These are phyloP conservation scores for Eristalis tenax DNA, from an alignment of 2,888 invertebrate species.

Conservation along the genomic window DNA sequence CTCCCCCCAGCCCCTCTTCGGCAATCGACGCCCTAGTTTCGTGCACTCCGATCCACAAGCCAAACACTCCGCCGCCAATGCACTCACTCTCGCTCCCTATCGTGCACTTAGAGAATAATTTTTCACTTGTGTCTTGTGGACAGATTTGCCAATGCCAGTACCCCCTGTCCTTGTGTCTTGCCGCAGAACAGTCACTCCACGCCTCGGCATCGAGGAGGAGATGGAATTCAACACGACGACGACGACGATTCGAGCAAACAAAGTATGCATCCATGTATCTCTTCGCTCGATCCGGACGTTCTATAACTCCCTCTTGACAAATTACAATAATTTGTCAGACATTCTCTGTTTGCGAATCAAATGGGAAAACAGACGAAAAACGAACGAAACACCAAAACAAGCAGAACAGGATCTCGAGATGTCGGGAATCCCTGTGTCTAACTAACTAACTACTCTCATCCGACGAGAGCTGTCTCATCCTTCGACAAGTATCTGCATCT, in stretches of 20 bases:
- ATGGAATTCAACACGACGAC: neutral
- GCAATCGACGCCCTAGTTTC: neutral
- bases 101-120: slow-evolving; percentile 66
- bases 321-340: slow-evolving; percentile 71
- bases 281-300: slow-evolving; percentile 51
- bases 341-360: slow-evolving; percentile 53
- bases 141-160: slow-evolving; percentile 37
- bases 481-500: slow-evolving; percentile 24
- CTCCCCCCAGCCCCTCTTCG: neutral
- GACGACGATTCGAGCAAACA: slow-evolving; percentile 55
- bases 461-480: slow-evolving; percentile 4
- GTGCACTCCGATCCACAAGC: neutral
- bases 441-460: slow-evolving; percentile 32
- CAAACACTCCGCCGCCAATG: slow-evolving; percentile 7
- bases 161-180: neutral
- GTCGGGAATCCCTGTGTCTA: slow-evolving; percentile 30
- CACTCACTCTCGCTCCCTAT: slow-evolving; percentile 7
- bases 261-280: slow-evolving; percentile 49
- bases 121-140: slow-evolving; percentile 56
- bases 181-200: no score
- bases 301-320: slow-evolving; percentile 65
- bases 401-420: neutral
- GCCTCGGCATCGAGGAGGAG: no score
- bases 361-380: neutral
- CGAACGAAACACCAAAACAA: slow-evolving; percentile 3